A percentile compares a stretch with the other conserved stretches of the same genome.
Conservation (phyloP, 2,888 invertebrate species). For the Cheilosia urbana region DNA sequence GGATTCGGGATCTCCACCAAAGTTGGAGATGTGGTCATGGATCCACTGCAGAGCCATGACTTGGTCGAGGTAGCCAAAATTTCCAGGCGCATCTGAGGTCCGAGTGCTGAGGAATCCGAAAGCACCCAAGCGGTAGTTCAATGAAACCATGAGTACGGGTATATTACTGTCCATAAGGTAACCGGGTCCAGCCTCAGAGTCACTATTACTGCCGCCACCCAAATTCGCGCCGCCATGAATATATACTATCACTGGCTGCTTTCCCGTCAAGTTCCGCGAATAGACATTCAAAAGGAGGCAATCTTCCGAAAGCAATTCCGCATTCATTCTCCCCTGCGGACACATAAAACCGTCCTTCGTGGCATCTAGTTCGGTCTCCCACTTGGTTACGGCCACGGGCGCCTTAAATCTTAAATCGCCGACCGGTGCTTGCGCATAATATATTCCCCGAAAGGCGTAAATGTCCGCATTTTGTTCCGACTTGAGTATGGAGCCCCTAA, state of each 20-base stretch:
- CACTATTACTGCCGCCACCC: constrained; percentile 79
- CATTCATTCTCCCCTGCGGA: constrained; percentile 76
- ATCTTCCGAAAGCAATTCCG: constrained; percentile 85
- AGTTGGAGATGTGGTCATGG: constrained; percentile 86
- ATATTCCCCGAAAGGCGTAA: constrained; percentile 84
- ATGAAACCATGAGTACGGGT: constrained; percentile 80
- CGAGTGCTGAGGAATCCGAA: constrained; percentile 86
- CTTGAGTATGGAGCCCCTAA: constrained; percentile 83
- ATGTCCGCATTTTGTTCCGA: constrained; percentile 82
- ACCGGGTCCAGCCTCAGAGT: constrained; percentile 78
- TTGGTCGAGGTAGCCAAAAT: constrained; percentile 88
- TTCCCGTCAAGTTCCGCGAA: constrained; percentile 77
- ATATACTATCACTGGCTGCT: constrained; percentile 79
- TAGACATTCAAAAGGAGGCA: constrained; percentile 88
- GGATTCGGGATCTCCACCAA: constrained; percentile 87
- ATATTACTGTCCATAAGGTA: constrained; percentile 80
- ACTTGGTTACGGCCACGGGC: constrained; percentile 78
- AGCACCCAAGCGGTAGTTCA: constrained; percentile 81
- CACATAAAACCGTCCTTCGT: constrained; percentile 83
- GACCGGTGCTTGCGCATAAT: constrained; percentile 84
- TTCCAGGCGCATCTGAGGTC: constrained; percentile 87
- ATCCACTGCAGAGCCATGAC: constrained; percentile 87
- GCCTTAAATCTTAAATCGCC: constrained; percentile 83
- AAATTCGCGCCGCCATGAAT: constrained; percentile 81
- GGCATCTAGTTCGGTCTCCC: constrained; percentile 82